Conservation (phyloP, 2,888 invertebrate genomes). For the Macaria notata region DNA sequence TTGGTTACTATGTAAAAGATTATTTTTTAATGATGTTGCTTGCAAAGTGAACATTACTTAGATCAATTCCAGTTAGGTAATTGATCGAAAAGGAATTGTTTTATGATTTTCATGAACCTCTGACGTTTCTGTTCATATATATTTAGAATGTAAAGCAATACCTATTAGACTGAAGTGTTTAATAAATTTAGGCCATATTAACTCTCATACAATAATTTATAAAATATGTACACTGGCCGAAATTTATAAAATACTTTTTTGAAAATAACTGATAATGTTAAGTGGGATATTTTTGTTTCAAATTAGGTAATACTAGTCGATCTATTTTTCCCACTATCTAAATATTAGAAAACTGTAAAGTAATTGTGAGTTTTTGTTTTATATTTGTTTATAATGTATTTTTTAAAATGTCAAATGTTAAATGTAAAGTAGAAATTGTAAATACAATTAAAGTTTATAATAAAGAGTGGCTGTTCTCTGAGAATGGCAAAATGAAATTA, state of each 20-base stretch:
- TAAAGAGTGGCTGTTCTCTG: slow-evolving; percentile 77
- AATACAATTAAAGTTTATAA: slow-evolving; percentile 82
- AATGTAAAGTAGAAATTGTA: slow-evolving; percentile 82
- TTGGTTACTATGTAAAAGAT: background rate
- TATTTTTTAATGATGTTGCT: background rate
- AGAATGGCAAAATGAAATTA: slow-evolving; percentile 60
- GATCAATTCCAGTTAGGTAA: slow-evolving; percentile 6
- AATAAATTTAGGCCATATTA: slow-evolving; percentile 66
- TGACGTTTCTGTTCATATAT: slow-evolving; percentile 57
- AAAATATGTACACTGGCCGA: slow-evolving; percentile 60
- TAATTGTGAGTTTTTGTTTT: slow-evolving; percentile 73
- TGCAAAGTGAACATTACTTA: slow-evolving; percentile 10
- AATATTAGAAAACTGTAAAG: slow-evolving; percentile 67
- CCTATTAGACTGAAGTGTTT: slow-evolving; percentile 75
- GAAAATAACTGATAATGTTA: slow-evolving; percentile 29
- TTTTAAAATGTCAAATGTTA: slow-evolving; percentile 79
- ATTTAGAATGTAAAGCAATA: slow-evolving; percentile 79
- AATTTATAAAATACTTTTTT: slow-evolving; percentile 72
- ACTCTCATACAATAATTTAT: slow-evolving; percentile 60
- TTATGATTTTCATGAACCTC: slow-evolving; percentile 17
- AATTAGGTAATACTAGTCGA: slow-evolving; percentile 79
- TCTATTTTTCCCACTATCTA: slow-evolving; percentile 65
- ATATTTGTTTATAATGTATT: slow-evolving; percentile 79
- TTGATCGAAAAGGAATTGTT: slow-evolving; percentile 48
- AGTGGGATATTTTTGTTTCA: slow-evolving; percentile 71